Evolutionary conservation across 2,888 invertebrate genomes (phyloP).

Genomic region (Philaethria dido): DNA sequence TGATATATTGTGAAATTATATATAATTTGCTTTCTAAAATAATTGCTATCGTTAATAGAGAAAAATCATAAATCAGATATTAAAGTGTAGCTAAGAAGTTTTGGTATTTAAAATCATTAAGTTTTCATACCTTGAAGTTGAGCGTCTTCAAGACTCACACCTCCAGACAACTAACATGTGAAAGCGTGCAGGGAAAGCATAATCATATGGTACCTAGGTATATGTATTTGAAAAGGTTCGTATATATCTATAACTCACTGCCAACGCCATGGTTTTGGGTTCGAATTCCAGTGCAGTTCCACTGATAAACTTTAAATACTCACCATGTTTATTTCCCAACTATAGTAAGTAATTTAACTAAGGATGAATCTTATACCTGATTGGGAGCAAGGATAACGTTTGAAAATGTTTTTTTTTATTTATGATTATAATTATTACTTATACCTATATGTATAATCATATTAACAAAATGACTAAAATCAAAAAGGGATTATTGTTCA

Average conservation of each 20-base stretch:
- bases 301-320: too few relatives aligned
- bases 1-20: too few relatives aligned
- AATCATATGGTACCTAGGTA: background rate
- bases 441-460: too few relatives aligned
- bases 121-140: slow-evolving; percentile 59
- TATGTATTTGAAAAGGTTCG: background rate
- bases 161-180: background rate
- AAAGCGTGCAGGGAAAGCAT: background rate
- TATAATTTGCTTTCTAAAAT: background rate
- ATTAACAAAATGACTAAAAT: too few relatives aligned
- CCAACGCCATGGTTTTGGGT: background rate
- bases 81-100: slow-evolving; percentile 55
- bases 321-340: too few relatives aligned
- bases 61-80: slow-evolving; percentile 36
- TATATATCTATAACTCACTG: background rate
- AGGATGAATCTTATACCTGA: too few relatives aligned
- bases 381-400: too few relatives aligned
- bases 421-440: too few relatives aligned
- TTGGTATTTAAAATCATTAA: slow-evolving; percentile 65
- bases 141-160: slow-evolving; percentile 34
- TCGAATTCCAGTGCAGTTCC: background rate
- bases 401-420: too few relatives aligned
- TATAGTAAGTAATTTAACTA: too few relatives aligned
- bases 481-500: too few relatives aligned
- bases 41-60: background rate